These are phyloP conservation scores for Muraenolepis orangiensis DNA, from an alignment of 2,797 vertebrate species.

Conservation along the genomic window DNA sequence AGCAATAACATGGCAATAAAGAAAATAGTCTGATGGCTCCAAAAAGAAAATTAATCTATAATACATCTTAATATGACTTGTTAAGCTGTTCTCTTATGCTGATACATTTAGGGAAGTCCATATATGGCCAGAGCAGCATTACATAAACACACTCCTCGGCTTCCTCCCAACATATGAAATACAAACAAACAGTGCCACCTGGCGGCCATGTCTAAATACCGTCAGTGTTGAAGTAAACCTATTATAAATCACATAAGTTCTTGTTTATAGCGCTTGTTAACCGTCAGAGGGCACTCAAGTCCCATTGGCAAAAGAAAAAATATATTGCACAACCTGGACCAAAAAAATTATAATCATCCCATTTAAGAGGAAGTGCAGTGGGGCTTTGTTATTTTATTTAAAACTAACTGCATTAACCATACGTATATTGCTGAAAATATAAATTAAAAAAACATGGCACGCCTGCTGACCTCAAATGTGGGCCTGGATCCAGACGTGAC, in stretches of 20 bases:
- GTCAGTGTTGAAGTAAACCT: not conserved
- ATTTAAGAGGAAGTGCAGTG: not conserved
- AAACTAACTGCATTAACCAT: too few species aligned
- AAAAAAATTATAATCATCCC: not conserved
- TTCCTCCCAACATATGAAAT: not conserved
- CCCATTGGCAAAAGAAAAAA: not conserved
- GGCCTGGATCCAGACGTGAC: not conserved
- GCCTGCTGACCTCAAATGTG: not conserved
- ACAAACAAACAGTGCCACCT: slow-evolving; percentile 33
- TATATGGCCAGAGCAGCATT: not conserved
- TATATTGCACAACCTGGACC: not conserved
- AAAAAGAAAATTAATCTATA: too few species aligned
- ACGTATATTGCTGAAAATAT: too few species aligned
- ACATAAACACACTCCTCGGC: not conserved
- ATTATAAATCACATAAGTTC: not conserved
- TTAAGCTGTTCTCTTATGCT: too few species aligned
- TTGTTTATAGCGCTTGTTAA: not conserved
- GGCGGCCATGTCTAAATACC: slow-evolving; percentile 18
- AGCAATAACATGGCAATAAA: too few species aligned
- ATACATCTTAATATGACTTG: too few species aligned
- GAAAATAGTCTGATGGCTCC: too few species aligned
- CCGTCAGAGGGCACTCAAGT: not conserved
- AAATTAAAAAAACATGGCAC: not conserved
- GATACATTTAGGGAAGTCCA: not conserved
- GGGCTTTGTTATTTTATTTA: not conserved